Base-by-base conservation (phyloP, 2,888 invertebrate genomes). In the Lordiphosa andalusiaca region DNA sequence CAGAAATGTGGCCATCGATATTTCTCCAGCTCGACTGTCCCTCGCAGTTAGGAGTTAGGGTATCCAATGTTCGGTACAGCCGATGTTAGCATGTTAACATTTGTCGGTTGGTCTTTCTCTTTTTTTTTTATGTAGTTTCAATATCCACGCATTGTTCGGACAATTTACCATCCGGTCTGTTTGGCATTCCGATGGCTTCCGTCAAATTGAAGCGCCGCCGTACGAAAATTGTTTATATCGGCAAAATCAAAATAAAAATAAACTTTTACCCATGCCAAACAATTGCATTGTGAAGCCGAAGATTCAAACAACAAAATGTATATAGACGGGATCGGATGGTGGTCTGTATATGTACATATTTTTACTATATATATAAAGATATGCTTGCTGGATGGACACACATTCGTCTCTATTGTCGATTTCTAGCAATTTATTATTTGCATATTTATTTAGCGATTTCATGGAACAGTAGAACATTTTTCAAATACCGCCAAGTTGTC, bases 231-330 rank as follows among this genome's bases (percentile, higher is more conserved):
- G 78, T 78, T 85, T 78, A 78, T 81, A 84, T 69, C 81, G 48
- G 42, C 66, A 37, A 57, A 67, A 76, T 73, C 67, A 49, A 73
- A 70, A 78, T 76, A 66, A 84, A 78, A 84, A 84, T 78, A 65
- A 82, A 74, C 75, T 51, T 54, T 46, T 53, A 40, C 48, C 36
- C 35, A 36, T 40, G 57, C 21, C 65, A 69, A 66, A 67, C 80
- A 85, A 83, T 68, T 77, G 65, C 58, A 69, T 57, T 63, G 63
- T 38, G 46, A 19, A 40, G 49, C 35, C 35, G 13, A 25, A 33
- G 6, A 38, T 7, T 21, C 13, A 13, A 13, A 10, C 25, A 46
- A 53, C 40, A 46, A 46, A 36, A 44, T n/a, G 42, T 44, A 42
- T 51, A 23, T 53, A 53, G 36, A 40, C 12, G 23, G 21, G 21